Percentiles rank a stretch among this genome's conserved stretches.
Evolutionary conservation across 1,140 invertebrate species (phyloP).

Genomic region (Cotesia chilonis): DNA sequence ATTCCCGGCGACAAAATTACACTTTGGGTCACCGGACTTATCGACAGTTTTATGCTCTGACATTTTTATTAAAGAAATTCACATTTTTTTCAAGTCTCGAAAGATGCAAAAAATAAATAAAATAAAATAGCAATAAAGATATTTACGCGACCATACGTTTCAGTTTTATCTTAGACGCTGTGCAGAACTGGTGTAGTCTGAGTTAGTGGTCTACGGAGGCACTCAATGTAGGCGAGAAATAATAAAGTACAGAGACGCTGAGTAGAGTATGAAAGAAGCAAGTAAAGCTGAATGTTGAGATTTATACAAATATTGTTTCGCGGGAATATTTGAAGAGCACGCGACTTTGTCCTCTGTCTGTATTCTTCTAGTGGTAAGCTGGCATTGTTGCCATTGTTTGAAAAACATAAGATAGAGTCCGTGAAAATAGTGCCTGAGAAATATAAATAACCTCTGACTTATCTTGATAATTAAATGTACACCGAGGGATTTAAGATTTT

Average conservation of each 20-base stretch:
- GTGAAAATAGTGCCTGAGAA: neutral
- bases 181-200: too few species aligned
- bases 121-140: too few species aligned
- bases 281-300: conserved; percentile 5
- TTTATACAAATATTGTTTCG: conserved; percentile 24
- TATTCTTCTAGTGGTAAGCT: neutral
- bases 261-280: conserved; percentile 21
- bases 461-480: conserved; percentile 41
- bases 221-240: conserved; percentile 24
- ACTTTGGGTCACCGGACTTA: conserved; percentile 52
- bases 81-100: conserved; percentile 3
- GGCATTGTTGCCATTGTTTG: conserved; percentile 25
- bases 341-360: neutral
- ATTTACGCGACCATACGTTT: too few species aligned
- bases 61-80: conserved; percentile 50
- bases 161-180: too few species aligned
- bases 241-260: conserved; percentile 15
- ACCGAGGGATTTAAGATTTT: conserved; percentile 14
- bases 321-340: conserved; percentile 24
- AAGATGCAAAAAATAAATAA: conserved; percentile 30
- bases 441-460: conserved; percentile 28
- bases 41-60: conserved; percentile 54
- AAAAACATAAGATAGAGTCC: conserved; percentile 18
- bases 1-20: conserved; percentile 45
- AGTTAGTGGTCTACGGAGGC: conserved; percentile 19